Evolutionary conservation across 2,888 invertebrate genomes (phyloP).

Genomic region (Drosophila subsilvestris): DNA sequence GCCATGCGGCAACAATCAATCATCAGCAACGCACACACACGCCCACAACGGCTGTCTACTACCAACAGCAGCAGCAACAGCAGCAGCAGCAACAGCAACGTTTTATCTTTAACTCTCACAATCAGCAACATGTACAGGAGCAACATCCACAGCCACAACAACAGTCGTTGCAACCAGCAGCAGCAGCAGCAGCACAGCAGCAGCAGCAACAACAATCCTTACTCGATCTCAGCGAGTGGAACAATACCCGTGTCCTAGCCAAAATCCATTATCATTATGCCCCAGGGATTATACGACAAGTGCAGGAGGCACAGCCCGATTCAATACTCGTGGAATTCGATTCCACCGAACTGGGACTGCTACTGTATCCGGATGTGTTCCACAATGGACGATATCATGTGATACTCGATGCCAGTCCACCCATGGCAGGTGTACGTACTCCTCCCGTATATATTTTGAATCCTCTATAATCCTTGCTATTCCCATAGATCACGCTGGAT

Average conservation of each 20-base stretch:
- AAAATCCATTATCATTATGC: conserved; percentile 92
- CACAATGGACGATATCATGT: conserved; percentile 92
- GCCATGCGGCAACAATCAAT: conserved; percentile 54
- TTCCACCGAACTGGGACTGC: conserved; percentile 88
- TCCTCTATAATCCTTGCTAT: background rate
- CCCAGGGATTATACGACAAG: conserved; percentile 94
- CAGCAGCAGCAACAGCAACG: conserved; percentile 63
- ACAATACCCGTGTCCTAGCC: conserved; percentile 95
- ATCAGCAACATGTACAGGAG: conserved; percentile 72
- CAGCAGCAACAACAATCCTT: conserved; percentile 51
- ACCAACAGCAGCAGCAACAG: conserved; percentile 62
- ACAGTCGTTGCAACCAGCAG: conserved; percentile 58
- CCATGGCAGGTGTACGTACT: conserved; percentile 89
- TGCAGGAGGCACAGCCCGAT: conserved; percentile 86
- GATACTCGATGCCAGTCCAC: conserved; percentile 96
- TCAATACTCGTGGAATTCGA: conserved; percentile 93
- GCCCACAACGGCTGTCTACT: conserved; percentile 61
- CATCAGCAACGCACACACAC: conserved; percentile 68
- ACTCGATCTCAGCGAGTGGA: conserved; percentile 97
- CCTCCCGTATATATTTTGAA: background rate
- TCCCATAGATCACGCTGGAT: conserved; percentile 88
- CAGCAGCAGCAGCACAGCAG: conserved; percentile 55
- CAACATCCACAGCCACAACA: conserved; percentile 59
- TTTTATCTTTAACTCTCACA: conserved; percentile 76
- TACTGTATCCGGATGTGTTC: conserved; percentile 91